Evolutionary conservation across 2,888 invertebrate species (phyloP), one percentile per base, ranked within the genome.

Genomic region (Proisotoma minuta): DNA sequence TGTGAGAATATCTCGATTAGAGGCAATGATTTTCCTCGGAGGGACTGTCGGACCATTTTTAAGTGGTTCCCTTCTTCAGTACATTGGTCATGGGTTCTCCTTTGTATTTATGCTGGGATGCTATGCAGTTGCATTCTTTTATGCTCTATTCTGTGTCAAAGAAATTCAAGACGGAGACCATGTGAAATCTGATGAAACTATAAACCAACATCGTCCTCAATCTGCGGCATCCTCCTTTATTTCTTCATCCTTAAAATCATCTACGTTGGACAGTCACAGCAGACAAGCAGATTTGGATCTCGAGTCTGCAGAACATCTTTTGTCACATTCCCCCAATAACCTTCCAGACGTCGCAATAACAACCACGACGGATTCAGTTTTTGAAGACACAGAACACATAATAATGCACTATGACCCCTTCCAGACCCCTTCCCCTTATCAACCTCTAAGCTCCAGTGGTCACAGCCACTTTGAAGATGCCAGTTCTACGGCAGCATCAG

Each of bases 1-100:
- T 1, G 70, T 76, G 15, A 69, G 79, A 56, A 76, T 81, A n/a
- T 77, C 78, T 0, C 73, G 80, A 20, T 67, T 79, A 43, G 80
- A 81, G 72, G 75, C 78, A 1, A 79, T 80, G 78, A 75, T 77
- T 10, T 79, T 78, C 65, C 50, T 79, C 15, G 78, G 80, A 2
- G 78, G 77, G 4, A 72, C 72, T 18, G 56, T 79, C 3, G 80
- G 80, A 1, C 77, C 78, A 2, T 76, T 78, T 51, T 59, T 77
- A 15, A 77, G 77, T 4, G 80, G 79, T 0, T 70, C 75, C 2
- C 73, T 80, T 63, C 70, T 79, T 3, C 74, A 77, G 39, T 29
- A 71, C 12, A 76, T 76, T 2, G 76, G 77, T 27, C 75, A 76
- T 67, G 73, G 75, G 2, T 75, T 75, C 59, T 77, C 78, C 0